phyloP scores from a whole-genome alignment of 2,888 invertebrate species.

The Temnothorax rugatulus region DNA sequence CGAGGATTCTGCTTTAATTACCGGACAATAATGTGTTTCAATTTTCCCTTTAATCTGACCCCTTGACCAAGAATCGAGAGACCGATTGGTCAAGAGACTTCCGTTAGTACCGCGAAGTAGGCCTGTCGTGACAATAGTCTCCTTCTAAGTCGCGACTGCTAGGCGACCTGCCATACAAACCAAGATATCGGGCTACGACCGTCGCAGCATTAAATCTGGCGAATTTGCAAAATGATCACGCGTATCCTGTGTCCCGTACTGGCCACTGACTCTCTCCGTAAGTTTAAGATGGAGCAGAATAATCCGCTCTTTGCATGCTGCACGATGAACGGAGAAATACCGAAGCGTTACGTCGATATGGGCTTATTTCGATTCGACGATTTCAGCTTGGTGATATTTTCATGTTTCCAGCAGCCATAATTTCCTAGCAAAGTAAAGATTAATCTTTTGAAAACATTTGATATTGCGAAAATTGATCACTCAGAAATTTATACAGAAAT shows the following conservation, averaged over 20 bases:
- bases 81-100: constrained; percentile 75
- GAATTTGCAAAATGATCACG: constrained; percentile 83
- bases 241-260: constrained; percentile 72
- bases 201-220: constrained; percentile 41
- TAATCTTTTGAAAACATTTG: constrained; percentile 1
- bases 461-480: not conserved
- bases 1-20: not conserved
- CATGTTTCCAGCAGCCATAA: not conserved
- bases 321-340: constrained; percentile 15
- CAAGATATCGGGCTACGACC: constrained; percentile 38
- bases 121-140: constrained; percentile 69
- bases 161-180: constrained; percentile 57
- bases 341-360: not conserved
- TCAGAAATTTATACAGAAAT: not conserved
- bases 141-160: constrained; percentile 70
- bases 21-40: constrained; percentile 22
- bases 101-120: constrained; percentile 73
- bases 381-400: not conserved
- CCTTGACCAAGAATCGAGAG: constrained; percentile 74
- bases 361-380: not conserved
- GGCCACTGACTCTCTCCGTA: constrained; percentile 28
- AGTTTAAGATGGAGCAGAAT: constrained; percentile 38
- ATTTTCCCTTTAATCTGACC: constrained; percentile 73
- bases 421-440: not conserved
- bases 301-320: constrained; percentile 47